Evolutionary conservation across 2,888 invertebrate species (phyloP), one percentile per base, ranked within the genome.

Genomic region (Cheilosia vernalis): DNA sequence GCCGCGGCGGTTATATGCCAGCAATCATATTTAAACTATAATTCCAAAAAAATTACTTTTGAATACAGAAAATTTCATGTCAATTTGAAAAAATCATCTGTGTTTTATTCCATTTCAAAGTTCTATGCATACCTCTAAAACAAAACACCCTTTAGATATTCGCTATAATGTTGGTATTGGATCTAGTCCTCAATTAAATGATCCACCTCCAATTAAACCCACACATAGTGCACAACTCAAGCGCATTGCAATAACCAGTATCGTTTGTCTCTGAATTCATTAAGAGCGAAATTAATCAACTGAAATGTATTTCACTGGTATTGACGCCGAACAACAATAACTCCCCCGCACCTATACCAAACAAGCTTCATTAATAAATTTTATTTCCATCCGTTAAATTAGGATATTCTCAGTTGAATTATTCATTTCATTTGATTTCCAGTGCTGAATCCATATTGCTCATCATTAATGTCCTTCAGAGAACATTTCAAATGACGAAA

Each of bases 341-440:
- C 15, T 67, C 44, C 33, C 19, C 15, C 33, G 24, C 13, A 1
- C n/a, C 37, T 30, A 17, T 30, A 27, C 9, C 37, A 27, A 70
- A 64, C 30, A 69, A 49, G 0, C 13, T 27, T 42, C 37, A 60
- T 80, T 47, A 44, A 67, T 49, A 67, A 27, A 58, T 61, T 61
- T 40, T 66, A 44, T 64, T 73, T 70, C 56, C 42, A 49, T 72
- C 63, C 55, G 58, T 61, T 82, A 55, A 64, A 82, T 77, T 77
- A 40, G 47, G 10, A 66, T 17, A 58, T 15, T 40, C 30, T 60
- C 51, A 72, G 66, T 61, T 53, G 17, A 72, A 78, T 78, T 72
- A 67, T 72, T 66, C 66, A 72, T 72, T 72, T 66, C 58, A 33
- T 63, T 82, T 55, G 27, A 15, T 72, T 82, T 70, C 10, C 63